Base-by-base conservation (phyloP, 2,113 vertebrate genomes). In the Mirza zaza region DNA sequence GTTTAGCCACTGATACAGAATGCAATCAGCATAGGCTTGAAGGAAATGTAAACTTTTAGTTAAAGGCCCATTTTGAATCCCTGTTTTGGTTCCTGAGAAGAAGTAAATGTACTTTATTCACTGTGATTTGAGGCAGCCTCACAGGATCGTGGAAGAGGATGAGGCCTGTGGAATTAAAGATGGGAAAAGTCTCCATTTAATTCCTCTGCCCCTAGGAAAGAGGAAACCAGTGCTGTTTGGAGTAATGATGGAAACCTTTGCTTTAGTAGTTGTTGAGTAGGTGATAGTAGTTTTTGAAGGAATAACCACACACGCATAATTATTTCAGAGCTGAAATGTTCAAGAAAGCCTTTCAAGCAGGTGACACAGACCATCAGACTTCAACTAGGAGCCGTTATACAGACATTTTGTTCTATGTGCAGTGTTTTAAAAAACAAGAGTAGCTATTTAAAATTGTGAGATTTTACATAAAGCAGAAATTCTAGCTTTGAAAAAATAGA, bases 401-500 rank as follows among this genome's bases (percentile, higher is more conserved):
- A 25, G 48, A 59, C 12, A 5, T 59, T 84, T 87, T 81, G 36
- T 65, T 39, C 76, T 45, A n/a, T 90, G 32, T 70, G 11, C 17
- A 29, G 7, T 75, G 23, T 95, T 86, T 82, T 50, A 61, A 39
- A 73, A 96, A 94, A 90, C 65, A 63, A 80, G 82, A 45, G 80
- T 59, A 67, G 45, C 29, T 81, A 45, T 90, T 94, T 87, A 81
- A 83, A 94, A 82, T 48, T 34, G 57, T 85, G 32, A 85, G 8
- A 36, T 73, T 96, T 96, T 87, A 70, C 14, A 23, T 68, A 39
- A 79, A 91, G 87, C 27, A 92, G 57, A 87, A 50, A 52, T 79
- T 94, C 36, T 11, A 55, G 21, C 65, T 76, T 87, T 52, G 32
- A 84, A 90, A 81, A 81, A 70, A 70, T 25, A 7, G 32, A 57